Evolutionary conservation across 2,113 vertebrate genomes (phyloP), one percentile per base, ranked within the genome.

Genomic region (Anarhynchus alexandrinus): DNA sequence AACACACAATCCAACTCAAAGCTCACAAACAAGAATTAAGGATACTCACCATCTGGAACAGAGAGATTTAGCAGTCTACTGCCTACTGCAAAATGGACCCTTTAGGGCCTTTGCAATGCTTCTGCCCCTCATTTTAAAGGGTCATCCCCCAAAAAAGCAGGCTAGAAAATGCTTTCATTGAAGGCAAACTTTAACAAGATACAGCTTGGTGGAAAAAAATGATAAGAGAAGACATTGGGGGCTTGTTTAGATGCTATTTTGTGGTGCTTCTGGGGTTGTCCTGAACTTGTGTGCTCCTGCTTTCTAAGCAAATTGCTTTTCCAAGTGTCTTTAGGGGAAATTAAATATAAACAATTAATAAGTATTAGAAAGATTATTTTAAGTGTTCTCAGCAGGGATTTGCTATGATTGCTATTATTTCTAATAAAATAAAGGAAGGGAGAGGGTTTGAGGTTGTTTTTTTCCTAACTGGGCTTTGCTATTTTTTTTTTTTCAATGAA

Each of bases 311-410:
- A 95, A 91, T 58, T 79, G 17, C 8, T 92, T 82, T 89, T 86
- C 34, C 9, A 65, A 61, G 8, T 55, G 21, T 74, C 86, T 93
- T 95, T 22, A 52, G 43, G 51, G 51, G 2, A 81, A 84, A 84
- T 74, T 23, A 89, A 95, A 88, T 79, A 82, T 16, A 94, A 94
- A 76, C 40, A 82, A 74, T 52, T 81, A 71, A 67, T 89, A 91
- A 85, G 8, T 49, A 79, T 69, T 61, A 10, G 18, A 64, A 89
- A 87, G 3, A 79, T 29, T 84, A 49, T 52, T 71, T 74, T 45
- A 94, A 83, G 15, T 55, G 16, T 78, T 70, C 12, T 84, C 64
- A 72, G 42, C 10, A 78, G 47, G 23, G 8, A 43, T 47, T 81
- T 88, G 3, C 7, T 84, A 10, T 43, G 38, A 34, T 58, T 81